Evolutionary conservation across 2,113 vertebrate species (phyloP).

Genomic region (Cygnus buccinator): DNA sequence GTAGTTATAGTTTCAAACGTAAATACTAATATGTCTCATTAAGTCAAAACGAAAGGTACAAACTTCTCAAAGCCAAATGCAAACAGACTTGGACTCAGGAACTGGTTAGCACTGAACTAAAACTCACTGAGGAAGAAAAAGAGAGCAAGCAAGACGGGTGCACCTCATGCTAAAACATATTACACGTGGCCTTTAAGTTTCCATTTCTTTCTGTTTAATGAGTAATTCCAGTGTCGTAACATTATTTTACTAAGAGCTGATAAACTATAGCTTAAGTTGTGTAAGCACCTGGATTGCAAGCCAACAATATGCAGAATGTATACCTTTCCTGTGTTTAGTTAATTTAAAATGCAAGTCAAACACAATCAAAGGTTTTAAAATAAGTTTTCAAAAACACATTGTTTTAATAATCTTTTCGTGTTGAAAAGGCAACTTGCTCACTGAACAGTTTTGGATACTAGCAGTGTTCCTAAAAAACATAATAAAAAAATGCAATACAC

Average conservation of each 20-base stretch:
- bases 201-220: not conserved
- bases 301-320: not conserved
- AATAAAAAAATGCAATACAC: not conserved
- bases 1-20: not conserved
- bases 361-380: not conserved
- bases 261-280: not conserved
- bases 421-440: not conserved
- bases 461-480: not conserved
- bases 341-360: not conserved
- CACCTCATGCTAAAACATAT: not conserved
- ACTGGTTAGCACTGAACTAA: not conserved
- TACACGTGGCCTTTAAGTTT: not conserved
- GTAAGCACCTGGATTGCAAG: not conserved
- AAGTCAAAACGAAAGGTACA: not conserved
- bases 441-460: not conserved
- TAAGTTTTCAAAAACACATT: not conserved
- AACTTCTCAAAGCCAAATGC: not conserved
- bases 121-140: not conserved
- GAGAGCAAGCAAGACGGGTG: rapidly evolving
- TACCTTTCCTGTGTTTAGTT: not conserved
- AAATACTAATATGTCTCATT: not conserved
- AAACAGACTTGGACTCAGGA: not conserved
- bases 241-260: not conserved
- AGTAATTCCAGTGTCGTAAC: not conserved
- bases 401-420: not conserved